Evolutionary conservation across 2,113 vertebrate genomes (phyloP).

Genomic region (Poicephalus gulielmi): DNA sequence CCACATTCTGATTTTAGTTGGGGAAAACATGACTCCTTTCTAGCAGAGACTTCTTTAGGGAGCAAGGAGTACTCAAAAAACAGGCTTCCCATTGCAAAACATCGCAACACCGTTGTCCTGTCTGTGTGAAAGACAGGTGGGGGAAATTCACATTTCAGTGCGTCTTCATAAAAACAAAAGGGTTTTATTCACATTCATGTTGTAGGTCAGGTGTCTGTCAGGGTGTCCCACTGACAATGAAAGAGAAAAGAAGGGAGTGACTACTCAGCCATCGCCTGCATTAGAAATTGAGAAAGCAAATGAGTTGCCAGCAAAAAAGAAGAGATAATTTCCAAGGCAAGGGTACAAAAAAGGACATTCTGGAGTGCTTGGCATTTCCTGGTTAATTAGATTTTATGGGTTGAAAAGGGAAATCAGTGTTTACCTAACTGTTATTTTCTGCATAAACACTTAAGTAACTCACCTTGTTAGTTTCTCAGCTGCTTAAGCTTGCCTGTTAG

Average conservation of each 20-base stretch:
- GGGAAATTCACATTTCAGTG: not conserved
- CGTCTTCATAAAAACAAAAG: not conserved
- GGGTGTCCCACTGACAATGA: not conserved
- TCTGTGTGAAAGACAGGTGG: not conserved
- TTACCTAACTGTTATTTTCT: not conserved
- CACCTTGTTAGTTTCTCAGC: not conserved
- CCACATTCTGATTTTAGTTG: not conserved
- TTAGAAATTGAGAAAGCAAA: not conserved
- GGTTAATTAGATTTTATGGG: not conserved
- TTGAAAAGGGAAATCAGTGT: not conserved
- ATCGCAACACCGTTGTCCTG: not conserved
- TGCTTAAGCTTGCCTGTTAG: not conserved
- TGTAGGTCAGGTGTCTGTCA: not conserved
- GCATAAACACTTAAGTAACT: not conserved
- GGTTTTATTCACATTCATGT: rapidly evolving
- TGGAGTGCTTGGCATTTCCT: not conserved
- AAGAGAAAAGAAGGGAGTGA: not conserved
- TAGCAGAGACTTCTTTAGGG: not conserved
- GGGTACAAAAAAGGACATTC: not conserved
- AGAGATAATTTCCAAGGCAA: not conserved
- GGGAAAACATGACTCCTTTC: not conserved
- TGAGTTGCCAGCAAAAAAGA: not conserved
- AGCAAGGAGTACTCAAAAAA: not conserved
- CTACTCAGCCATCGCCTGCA: not conserved
- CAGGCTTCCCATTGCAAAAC: not conserved